Conservation (phyloP, 2,888 invertebrate genomes). For the Cerceris ruficornis region DNA sequence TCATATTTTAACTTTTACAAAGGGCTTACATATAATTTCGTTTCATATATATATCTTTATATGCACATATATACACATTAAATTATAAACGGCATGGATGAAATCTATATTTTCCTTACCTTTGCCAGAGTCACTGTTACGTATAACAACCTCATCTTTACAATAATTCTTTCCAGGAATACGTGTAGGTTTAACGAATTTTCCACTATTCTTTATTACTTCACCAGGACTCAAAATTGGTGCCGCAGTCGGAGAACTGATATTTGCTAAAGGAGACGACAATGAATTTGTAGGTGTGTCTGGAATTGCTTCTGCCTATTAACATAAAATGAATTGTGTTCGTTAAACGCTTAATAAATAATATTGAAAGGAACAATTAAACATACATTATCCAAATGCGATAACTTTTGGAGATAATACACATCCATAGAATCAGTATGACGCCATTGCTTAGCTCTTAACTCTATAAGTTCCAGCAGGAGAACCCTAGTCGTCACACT, state of each 20-base stretch:
- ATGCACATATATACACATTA: conserved; percentile 14
- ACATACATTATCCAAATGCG: conserved; percentile 80
- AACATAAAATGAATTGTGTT: conserved; percentile 12
- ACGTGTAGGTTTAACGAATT: conserved; percentile 93
- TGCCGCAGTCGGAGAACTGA: conserved; percentile 83
- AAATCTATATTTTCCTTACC: conserved; percentile 83
- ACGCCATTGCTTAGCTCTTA: conserved; percentile 96
- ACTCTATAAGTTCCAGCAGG: conserved; percentile 95
- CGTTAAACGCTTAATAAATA: background rate
- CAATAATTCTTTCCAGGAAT: conserved; percentile 96
- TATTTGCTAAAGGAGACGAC: conserved; percentile 69
- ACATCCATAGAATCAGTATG: conserved; percentile 91
- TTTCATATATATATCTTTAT: conserved; percentile 17
- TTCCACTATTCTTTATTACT: conserved; percentile 93
- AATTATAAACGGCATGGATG: conserved; percentile 4
- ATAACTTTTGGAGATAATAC: conserved; percentile 86
- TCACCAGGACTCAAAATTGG: conserved; percentile 91
- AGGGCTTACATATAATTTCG: conserved; percentile 18
- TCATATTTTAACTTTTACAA: conserved; percentile 27
- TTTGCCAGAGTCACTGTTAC: conserved; percentile 98
- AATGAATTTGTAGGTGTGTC: conserved; percentile 75
- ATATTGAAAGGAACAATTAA: background rate
- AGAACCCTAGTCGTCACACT: conserved; percentile 93
- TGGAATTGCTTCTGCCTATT: conserved; percentile 60
- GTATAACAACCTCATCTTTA: conserved; percentile 96